Evolutionary conservation across 2,113 vertebrate species (phyloP).

Genomic region (Okapia johnstoni): DNA sequence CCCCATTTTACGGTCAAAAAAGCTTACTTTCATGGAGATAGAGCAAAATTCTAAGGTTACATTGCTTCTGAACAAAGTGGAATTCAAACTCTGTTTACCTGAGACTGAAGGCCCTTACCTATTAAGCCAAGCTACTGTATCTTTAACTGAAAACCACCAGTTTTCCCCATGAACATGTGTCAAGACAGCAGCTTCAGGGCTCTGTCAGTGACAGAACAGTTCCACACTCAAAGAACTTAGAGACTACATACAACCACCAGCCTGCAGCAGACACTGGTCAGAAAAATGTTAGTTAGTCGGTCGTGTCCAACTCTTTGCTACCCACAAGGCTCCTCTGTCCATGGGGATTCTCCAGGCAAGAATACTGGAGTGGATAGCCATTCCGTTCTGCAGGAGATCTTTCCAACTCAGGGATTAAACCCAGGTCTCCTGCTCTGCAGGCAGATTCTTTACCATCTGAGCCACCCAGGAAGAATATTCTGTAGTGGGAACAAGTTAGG

Average conservation of each 20-base stretch:
- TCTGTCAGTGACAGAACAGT: neutral
- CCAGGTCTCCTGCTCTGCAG: neutral
- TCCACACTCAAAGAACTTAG: neutral
- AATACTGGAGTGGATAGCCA: neutral
- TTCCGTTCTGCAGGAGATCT: neutral
- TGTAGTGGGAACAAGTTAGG: neutral
- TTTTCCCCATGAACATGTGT: neutral
- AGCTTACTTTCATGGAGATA: neutral
- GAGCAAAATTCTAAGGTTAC: neutral
- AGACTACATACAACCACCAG: neutral
- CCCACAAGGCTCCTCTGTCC: neutral
- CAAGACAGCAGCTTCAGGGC: neutral
- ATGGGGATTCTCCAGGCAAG: neutral
- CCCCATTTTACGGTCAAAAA: neutral
- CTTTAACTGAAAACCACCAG: neutral
- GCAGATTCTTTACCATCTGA: neutral
- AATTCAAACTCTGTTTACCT: neutral
- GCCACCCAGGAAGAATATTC: neutral
- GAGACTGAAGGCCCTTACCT: neutral
- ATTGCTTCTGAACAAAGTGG: neutral
- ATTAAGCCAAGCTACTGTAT: neutral
- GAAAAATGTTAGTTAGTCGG: rapidly evolving
- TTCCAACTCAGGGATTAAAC: neutral
- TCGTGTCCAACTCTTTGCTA: neutral
- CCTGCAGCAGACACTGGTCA: neutral